Evolutionary conservation across 2,113 vertebrate genomes (phyloP), one percentile per base, ranked within the genome.

Genomic region (Regulus satrapa): DNA sequence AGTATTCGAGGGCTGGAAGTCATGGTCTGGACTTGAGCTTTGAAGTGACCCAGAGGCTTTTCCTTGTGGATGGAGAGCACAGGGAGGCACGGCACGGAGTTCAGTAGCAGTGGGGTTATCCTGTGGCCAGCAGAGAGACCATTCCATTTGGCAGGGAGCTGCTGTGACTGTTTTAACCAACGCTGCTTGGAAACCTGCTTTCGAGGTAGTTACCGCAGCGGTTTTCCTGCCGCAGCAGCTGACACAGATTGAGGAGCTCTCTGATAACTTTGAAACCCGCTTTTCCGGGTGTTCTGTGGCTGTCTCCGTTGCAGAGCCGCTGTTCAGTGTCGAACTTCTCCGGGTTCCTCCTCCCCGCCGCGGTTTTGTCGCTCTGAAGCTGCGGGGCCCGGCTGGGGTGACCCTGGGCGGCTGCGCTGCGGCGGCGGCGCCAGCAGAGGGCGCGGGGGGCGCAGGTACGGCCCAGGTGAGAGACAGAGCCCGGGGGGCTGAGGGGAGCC

Each of bases 291-390:
- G n/a, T 34, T 66, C 40, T 20, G 23, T 19, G 67, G 10, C 34
- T 83, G 64, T 43, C 32, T 31, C 43, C 16, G 21, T 1, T 14
- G 48, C 0, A 34, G 48, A 55, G 4, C 29, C 56, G 1, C 40
- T 20, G 0, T 7, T 28, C 19, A 1, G 5, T 46, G 56, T 4
- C 3, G 11, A 24, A 2, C 11, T 5, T 9, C 26, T 5, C 0
- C 14, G 36, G 8, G 5, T 6, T 32, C 41, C 85, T 9, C 26
- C 2, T 9, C 21, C 58, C 49, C 4, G 49, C 4, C 32, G 19
- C 48, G 41, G 0, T 6, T 15, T 2, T 14, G 74, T 4, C 4
- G 10, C 85, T 34, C 8, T 8, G 64, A 0, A 14, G 29, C 74
- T 1, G 74, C 74, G 40, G 84, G 64, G 64, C 55, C 16, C n/a